Conservation (phyloP, 2,113 vertebrate genomes). For the Malurus elegans region DNA sequence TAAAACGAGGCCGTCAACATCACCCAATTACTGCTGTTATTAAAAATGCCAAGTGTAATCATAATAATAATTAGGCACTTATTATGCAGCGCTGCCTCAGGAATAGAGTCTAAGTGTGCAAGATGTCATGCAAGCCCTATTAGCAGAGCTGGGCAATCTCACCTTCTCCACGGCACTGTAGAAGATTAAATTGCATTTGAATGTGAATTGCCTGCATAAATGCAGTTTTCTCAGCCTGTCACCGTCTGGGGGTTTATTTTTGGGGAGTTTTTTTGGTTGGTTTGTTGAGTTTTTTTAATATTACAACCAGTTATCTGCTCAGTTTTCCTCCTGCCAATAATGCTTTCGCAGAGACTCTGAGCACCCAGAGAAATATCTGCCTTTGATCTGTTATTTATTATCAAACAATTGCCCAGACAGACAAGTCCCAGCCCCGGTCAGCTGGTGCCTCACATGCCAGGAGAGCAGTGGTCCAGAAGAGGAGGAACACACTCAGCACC, state of each 20-base stretch:
- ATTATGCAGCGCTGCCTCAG: slow-evolving; percentile 49
- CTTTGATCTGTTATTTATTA: slow-evolving; percentile 56
- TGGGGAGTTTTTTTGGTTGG: rapidly evolving
- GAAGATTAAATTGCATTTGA: slow-evolving; percentile 18
- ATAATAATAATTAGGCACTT: slow-evolving; percentile 62
- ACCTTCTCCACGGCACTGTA: slow-evolving; percentile 12
- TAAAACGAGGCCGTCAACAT: slow-evolving; percentile 63
- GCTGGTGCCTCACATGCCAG: slow-evolving; percentile 20
- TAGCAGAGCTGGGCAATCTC: slow-evolving; percentile 32
- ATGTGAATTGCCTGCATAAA: background rate
- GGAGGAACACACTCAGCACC: background rate
- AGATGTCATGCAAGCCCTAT: slow-evolving; percentile 34
- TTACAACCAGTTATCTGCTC: background rate
- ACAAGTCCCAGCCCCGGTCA: slow-evolving; percentile 1
- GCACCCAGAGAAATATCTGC: background rate
- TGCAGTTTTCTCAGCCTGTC: background rate
- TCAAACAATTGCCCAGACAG: slow-evolving; percentile 51
- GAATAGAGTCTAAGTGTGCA: slow-evolving; percentile 21
- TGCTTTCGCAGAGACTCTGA: background rate
- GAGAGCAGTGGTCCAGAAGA: slow-evolving; percentile 32
- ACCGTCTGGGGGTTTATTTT: background rate
- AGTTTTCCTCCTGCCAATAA: background rate
- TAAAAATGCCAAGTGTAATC: slow-evolving; percentile 66
- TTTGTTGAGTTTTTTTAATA: background rate
- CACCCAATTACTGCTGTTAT: slow-evolving; percentile 61